Percentiles rank a stretch among this genome's conserved stretches.
Evolutionary conservation across 2,888 invertebrate genomes (phyloP).

Genomic region (Perizoma flavofasciatum): DNA sequence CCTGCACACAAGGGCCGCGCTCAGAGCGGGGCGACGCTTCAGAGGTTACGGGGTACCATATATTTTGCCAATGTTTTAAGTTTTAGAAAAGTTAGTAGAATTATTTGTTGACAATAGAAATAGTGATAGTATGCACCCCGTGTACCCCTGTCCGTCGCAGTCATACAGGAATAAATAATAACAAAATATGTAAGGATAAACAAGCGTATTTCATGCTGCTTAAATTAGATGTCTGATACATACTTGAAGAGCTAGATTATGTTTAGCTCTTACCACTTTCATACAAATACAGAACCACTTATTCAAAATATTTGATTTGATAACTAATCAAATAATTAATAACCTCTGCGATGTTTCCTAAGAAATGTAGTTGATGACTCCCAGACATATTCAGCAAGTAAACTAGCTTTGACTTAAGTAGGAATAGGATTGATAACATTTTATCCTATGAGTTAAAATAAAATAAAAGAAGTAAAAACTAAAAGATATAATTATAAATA

Average conservation of each 20-base stretch:
- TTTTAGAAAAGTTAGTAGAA: no score
- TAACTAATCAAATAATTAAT: slow-evolving; percentile 5
- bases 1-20: slow-evolving; percentile 88
- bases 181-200: slow-evolving; percentile 48
- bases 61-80: not conserved
- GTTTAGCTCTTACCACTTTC: slow-evolving; percentile 6
- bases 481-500: slow-evolving; percentile 36
- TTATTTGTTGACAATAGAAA: not conserved
- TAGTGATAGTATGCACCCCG: slow-evolving; percentile 24
- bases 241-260: slow-evolving; percentile 4
- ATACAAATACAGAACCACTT: not conserved
- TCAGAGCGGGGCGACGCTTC: slow-evolving; percentile 72
- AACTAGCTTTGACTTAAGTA: slow-evolving; percentile 1
- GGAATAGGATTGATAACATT: slow-evolving; percentile 16
- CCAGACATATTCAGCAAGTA: not conserved
- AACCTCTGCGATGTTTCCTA: slow-evolving; percentile 3
- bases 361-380: not conserved
- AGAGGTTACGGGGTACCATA: slow-evolving; percentile 53
- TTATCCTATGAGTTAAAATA: slow-evolving; percentile 5
- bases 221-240: slow-evolving; percentile 47
- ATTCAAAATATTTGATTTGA: not conserved
- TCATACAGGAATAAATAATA: slow-evolving; percentile 66
- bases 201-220: slow-evolving; percentile 75
- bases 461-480: slow-evolving; percentile 21
- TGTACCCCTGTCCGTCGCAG: slow-evolving; percentile 60